These are phyloP conservation scores for Glaucomys volans DNA, from an alignment of 2,113 vertebrate genomes.

Conservation along the genomic window DNA sequence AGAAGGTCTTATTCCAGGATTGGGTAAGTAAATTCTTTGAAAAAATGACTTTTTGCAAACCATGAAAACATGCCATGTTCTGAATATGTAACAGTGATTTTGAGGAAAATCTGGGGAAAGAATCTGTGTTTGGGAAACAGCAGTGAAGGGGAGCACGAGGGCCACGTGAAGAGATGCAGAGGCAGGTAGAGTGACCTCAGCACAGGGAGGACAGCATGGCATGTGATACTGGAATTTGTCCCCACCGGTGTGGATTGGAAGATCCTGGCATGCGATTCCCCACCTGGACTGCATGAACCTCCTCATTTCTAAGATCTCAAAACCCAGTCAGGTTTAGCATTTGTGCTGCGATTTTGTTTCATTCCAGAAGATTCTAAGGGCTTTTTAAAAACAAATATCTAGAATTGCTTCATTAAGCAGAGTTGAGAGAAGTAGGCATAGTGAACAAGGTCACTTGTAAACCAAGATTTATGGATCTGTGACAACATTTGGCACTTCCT, in stretches of 20 bases:
- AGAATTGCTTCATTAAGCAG: neutral
- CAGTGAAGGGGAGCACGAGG: neutral
- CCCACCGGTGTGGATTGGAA: rapidly evolving
- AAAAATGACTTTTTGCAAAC: neutral
- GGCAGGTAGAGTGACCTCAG: rapidly evolving
- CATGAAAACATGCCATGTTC: rapidly evolving
- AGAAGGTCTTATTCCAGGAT: neutral
- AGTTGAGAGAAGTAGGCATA: neutral
- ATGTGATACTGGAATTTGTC: too few relatives aligned
- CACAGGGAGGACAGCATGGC: rapidly evolving
- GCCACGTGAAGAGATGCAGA: neutral
- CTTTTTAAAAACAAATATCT: neutral
- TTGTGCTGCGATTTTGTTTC: neutral
- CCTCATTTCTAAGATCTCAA: neutral
- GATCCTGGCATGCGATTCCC: neutral
- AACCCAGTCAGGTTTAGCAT: neutral
- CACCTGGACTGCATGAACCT: too few relatives aligned
- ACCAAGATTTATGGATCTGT: neutral
- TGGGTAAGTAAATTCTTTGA: neutral
- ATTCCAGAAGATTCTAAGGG: neutral
- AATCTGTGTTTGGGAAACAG: neutral
- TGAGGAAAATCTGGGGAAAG: neutral
- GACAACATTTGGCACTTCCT: neutral
- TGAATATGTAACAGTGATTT: neutral
- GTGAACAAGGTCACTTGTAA: neutral